A percentile compares a stretch with the other conserved stretches of the same genome.
phyloP scores from a whole-genome alignment of 1,140 invertebrate genomes.

The Drosophila persimilis region DNA sequence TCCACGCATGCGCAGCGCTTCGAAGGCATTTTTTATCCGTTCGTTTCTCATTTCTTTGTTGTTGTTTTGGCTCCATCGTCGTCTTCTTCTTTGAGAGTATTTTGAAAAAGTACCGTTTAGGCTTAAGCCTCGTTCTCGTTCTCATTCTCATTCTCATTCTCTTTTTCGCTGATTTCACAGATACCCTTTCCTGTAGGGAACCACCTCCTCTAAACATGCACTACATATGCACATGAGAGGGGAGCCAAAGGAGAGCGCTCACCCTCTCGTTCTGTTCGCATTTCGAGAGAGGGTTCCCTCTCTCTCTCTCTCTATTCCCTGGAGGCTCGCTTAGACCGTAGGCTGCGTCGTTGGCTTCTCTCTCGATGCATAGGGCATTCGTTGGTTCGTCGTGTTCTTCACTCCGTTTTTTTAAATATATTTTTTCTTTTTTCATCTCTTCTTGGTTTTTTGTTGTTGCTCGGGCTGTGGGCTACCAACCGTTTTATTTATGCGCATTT shows the following conservation, averaged over 20 bases:
- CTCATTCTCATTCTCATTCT: too few species aligned
- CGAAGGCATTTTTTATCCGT: conserved; percentile 24
- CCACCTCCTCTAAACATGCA: too few species aligned
- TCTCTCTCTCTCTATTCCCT: too few species aligned
- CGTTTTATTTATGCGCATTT: conserved; percentile 70
- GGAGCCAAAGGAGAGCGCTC: too few species aligned
- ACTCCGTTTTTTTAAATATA: neutral
- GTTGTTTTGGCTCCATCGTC: neutral
- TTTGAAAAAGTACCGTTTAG: conserved; percentile 41
- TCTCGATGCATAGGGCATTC: too few species aligned
- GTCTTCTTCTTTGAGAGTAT: conserved; percentile 5
- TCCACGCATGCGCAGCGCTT: conserved; percentile 62
- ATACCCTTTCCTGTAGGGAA: neutral
- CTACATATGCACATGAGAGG: too few species aligned
- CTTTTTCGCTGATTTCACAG: neutral
- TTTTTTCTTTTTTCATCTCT: neutral
- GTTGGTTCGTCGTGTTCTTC: too few species aligned
- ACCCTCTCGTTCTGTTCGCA: too few species aligned
- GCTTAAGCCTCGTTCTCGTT: conserved; percentile 26
- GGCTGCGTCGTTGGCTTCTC: too few species aligned
- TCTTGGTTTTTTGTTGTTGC: conserved; percentile 11
- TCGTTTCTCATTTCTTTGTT: neutral
- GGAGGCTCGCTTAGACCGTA: too few species aligned
- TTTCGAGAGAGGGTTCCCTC: too few species aligned
- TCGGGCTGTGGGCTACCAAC: conserved; percentile 18